Conservation (phyloP, 2,113 vertebrate species). For the Bos javanicus region DNA sequence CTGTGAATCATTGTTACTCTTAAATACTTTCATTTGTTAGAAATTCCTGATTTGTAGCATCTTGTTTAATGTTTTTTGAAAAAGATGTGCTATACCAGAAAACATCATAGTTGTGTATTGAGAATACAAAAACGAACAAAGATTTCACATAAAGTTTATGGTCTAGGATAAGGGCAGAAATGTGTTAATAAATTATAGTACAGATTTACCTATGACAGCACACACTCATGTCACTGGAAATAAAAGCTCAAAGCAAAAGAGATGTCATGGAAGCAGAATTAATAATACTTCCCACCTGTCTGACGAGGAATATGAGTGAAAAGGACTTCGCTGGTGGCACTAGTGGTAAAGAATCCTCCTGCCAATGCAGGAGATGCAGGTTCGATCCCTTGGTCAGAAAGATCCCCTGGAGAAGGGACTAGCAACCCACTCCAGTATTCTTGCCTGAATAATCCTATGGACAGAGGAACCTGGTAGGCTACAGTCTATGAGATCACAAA, state of each 20-base stretch:
- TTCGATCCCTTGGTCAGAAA: background rate
- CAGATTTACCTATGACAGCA: background rate
- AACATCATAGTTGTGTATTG: background rate
- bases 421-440: background rate
- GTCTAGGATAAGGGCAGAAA: background rate
- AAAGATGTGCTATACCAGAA: background rate
- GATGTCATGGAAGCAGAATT: background rate
- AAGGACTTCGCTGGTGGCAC: background rate
- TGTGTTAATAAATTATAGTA: background rate
- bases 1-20: background rate
- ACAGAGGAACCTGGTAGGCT: background rate
- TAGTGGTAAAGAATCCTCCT: background rate
- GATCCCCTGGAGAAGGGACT: background rate
- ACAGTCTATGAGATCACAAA: background rate
- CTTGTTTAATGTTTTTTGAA: slow-evolving; percentile 4
- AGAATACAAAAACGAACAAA: background rate
- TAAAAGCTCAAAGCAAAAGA: background rate
- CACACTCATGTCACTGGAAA: background rate
- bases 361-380: background rate
- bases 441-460: background rate
- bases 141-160: background rate
- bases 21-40: background rate
- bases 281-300: background rate
- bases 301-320: background rate
- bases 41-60: background rate